These are phyloP conservation scores for Lophius americanus DNA, from an alignment of 2,797 vertebrate genomes.

Conservation along the genomic window DNA sequence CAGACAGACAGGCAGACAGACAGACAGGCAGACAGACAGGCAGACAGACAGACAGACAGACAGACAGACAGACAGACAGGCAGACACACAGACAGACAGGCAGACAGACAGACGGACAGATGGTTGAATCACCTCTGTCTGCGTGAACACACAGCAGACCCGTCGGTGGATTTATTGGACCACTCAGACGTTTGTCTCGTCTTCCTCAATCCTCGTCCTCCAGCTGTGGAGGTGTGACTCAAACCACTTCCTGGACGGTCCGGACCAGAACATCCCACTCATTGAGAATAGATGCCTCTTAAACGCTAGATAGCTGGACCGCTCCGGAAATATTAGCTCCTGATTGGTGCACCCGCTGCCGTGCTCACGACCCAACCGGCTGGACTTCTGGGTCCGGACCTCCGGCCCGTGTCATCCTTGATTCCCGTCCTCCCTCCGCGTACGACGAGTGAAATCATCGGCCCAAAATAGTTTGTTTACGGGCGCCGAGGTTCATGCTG, in stretches of 20 bases:
- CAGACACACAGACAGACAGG: not conserved
- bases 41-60: too few relatives aligned
- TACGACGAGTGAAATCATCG: not conserved
- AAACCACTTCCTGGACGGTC: slow-evolving; percentile 53
- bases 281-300: slow-evolving; percentile 44
- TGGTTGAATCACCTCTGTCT: too few relatives aligned
- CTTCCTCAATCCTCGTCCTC: slow-evolving; percentile 62
- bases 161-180: slow-evolving; percentile 63
- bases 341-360: not conserved
- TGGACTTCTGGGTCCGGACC: slow-evolving; percentile 48
- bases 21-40: too few relatives aligned
- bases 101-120: slow-evolving; percentile 9
- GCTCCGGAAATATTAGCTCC: slow-evolving; percentile 10
- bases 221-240: slow-evolving; percentile 58
- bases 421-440: slow-evolving; percentile 17
- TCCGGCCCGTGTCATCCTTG: slow-evolving; percentile 34
- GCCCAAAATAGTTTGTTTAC: slow-evolving; percentile 11
- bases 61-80: too few relatives aligned
- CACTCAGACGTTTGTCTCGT: slow-evolving; percentile 48
- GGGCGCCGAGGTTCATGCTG: not conserved
- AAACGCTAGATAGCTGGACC: slow-evolving; percentile 6
- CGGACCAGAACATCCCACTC: slow-evolving; percentile 28
- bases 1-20: too few relatives aligned
- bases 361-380: too few relatives aligned
- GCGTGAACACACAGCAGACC: slow-evolving; percentile 22